These are phyloP conservation scores for Coecobrya sp. DNA, from an alignment of 2,888 invertebrate species.

Conservation along the genomic window DNA sequence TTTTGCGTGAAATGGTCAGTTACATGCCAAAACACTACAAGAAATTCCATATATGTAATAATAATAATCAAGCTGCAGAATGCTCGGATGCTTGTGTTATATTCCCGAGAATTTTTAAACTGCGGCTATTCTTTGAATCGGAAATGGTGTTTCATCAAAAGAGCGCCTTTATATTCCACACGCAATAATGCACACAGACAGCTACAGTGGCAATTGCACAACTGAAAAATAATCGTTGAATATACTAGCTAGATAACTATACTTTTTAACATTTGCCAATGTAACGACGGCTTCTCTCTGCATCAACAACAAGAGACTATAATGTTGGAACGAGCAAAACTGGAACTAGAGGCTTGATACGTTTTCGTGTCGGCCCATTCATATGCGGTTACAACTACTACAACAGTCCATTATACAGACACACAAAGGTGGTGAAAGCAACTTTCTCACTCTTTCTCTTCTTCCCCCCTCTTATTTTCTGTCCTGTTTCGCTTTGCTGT, in stretches of 20 bases:
- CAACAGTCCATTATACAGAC: constrained; percentile 50
- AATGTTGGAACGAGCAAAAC: constrained; percentile 26
- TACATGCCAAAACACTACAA: background rate
- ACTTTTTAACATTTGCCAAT: constrained; percentile 59
- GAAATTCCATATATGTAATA: too few relatives aligned
- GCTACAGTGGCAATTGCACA: constrained; percentile 72
- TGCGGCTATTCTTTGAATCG: background rate
- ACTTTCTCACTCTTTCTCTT: constrained; percentile 69
- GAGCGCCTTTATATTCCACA: constrained; percentile 24
- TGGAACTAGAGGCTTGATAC: constrained; percentile 26
- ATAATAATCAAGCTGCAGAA: background rate
- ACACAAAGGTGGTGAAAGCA: constrained; percentile 74
- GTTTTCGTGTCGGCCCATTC: constrained; percentile 46
- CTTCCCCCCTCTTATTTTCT: constrained; percentile 47
- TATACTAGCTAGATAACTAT: constrained; percentile 74
- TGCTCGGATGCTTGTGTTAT: background rate
- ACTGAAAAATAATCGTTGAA: constrained; percentile 72
- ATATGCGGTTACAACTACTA: constrained; percentile 59
- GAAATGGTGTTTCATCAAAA: constrained; percentile 19
- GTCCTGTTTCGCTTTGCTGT: constrained; percentile 39
- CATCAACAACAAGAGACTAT: constrained; percentile 19
- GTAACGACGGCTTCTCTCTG: constrained; percentile 8
- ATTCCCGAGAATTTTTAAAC: background rate
- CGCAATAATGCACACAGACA: constrained; percentile 60
- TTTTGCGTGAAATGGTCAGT: constrained; percentile 20